These are phyloP conservation scores for Heterohyrax brucei DNA, from an alignment of 2,797 vertebrate genomes.

Conservation along the genomic window DNA sequence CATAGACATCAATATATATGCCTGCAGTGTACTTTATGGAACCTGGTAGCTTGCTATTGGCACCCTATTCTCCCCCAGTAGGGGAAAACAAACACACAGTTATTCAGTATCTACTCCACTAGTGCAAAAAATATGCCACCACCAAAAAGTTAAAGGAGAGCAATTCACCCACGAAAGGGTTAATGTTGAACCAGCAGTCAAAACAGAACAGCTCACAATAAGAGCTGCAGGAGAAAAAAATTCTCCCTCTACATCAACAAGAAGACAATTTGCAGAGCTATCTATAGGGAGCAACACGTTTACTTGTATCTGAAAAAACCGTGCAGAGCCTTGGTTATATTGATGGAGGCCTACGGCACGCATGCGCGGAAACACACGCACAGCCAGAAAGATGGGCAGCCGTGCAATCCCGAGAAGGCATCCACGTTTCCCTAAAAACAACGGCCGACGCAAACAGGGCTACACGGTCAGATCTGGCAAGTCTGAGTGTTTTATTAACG, in stretches of 20 bases:
- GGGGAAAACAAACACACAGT: no score
- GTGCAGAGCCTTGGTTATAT: background rate
- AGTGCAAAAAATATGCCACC: no score
- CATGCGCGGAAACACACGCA: background rate
- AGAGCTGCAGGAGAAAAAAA: background rate
- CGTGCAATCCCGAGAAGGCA: background rate
- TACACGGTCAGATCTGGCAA: background rate
- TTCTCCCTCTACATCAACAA: no score
- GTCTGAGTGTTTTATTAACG: background rate
- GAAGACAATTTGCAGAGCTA: background rate
- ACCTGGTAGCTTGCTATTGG: no score
- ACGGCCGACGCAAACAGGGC: background rate
- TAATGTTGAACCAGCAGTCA: background rate
- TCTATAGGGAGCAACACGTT: background rate
- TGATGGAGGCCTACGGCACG: fast-evolving
- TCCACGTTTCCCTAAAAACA: background rate
- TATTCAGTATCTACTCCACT: no score
- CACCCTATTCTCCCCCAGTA: no score
- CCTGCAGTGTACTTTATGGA: no score
- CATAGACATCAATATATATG: no score
- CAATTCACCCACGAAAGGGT: no score
- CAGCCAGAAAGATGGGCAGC: background rate
- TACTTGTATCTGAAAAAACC: background rate
- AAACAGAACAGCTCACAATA: background rate
- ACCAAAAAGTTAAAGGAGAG: no score